Evolutionary conservation across 2,113 vertebrate species (phyloP).

Genomic region (Noctilio leporinus): DNA sequence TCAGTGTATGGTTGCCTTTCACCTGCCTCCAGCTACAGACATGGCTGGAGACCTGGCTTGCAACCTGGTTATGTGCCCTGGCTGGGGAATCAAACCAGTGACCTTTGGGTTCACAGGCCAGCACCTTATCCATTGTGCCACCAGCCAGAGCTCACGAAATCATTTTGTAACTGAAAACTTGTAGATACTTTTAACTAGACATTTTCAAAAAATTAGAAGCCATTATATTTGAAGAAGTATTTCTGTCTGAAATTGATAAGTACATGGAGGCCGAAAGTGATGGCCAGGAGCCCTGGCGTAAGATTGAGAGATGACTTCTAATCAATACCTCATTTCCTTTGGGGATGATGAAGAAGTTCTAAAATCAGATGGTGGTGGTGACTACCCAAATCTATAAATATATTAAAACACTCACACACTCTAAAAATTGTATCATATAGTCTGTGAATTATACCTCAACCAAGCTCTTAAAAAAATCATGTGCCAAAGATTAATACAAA

Average conservation of each 20-base stretch:
- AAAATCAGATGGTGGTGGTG: not conserved
- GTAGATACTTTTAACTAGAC: not conserved
- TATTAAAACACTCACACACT: not conserved
- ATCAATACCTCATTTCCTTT: not conserved
- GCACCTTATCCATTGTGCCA: no score
- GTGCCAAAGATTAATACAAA: not conserved
- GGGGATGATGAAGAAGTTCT: not conserved
- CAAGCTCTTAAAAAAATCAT: not conserved
- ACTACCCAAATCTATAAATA: not conserved
- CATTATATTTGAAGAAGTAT: not conserved
- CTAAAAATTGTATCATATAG: not conserved
- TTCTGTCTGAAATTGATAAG: not conserved
- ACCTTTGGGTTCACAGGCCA: no score
- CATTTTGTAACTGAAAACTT: not conserved
- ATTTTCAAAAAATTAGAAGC: not conserved
- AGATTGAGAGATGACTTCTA: not conserved
- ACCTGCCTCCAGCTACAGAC: no score
- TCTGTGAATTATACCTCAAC: not conserved
- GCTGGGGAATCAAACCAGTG: no score
- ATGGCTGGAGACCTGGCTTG: no score
- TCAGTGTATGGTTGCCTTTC: no score
- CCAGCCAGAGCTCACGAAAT: no score
- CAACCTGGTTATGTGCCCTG: no score
- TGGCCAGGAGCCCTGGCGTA: not conserved
- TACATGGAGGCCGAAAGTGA: not conserved